Conservation (phyloP, 2,797 vertebrate genomes). For the Molothrus aeneus region DNA sequence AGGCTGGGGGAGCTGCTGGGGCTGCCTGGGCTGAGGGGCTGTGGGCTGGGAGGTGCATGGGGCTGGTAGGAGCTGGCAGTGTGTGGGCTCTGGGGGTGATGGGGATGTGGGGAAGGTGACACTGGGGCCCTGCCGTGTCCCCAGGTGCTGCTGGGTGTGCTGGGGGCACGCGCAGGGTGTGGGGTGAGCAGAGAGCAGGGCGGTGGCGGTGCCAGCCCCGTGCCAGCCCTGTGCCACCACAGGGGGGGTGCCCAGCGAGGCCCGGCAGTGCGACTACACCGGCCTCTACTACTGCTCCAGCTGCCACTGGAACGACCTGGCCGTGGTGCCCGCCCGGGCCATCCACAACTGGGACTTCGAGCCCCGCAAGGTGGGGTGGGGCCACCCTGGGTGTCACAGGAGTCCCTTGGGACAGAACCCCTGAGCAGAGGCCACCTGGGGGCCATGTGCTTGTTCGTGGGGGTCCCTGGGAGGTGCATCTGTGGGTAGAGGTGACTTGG, state of each 20-base stretch:
- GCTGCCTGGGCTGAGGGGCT: not conserved
- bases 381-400: accelerated
- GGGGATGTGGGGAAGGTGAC: not conserved
- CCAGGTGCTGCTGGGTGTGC: not conserved
- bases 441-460: not conserved
- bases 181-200: not conserved
- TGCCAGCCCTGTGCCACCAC: not conserved
- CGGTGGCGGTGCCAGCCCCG: accelerated
- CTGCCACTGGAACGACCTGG: constrained; percentile 97
- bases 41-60: too few species aligned
- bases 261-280: constrained; percentile 95
- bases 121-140: accelerated
- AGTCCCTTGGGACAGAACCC: not conserved
- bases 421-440: too few species aligned
- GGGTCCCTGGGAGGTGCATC: not conserved
- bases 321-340: constrained; percentile 88
- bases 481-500: not conserved
- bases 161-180: not conserved
- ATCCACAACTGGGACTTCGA: constrained; percentile 99
- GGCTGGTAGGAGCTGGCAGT: not conserved
- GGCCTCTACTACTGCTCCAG: constrained; percentile 96
- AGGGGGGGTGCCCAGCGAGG: constrained; percentile 92
- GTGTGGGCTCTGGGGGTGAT: not conserved
- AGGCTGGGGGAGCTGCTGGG: not conserved
- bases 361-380: constrained; percentile 80